Conservation (phyloP, 2,888 invertebrate genomes). For the Mimas tiliae region DNA sequence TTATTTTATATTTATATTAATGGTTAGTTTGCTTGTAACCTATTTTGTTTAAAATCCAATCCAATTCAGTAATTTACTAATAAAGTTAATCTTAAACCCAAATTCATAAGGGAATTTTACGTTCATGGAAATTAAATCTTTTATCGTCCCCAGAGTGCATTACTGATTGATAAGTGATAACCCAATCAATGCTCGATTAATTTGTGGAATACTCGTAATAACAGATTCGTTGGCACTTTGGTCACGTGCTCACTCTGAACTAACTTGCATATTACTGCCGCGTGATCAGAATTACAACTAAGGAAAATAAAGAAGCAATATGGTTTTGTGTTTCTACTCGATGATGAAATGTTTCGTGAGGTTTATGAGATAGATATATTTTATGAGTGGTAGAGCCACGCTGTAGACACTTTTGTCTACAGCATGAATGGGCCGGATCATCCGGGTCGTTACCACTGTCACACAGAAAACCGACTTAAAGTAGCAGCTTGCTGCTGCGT, state of each 20-base stretch:
- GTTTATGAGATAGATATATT: background rate
- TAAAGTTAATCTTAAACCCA: no score
- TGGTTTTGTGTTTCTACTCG: background rate
- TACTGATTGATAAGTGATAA: background rate
- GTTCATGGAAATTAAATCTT: background rate
- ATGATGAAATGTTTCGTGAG: background rate
- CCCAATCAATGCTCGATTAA: background rate
- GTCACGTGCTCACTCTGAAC: conserved; percentile 26
- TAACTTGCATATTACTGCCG: conserved; percentile 24
- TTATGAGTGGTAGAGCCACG: no score
- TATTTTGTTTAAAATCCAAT: no score
- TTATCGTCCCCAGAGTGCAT: background rate
- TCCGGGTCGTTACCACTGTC: no score
- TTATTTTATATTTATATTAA: no score
- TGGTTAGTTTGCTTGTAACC: no score
- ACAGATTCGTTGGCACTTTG: background rate
- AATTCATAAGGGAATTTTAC: background rate
- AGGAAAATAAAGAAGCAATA: background rate
- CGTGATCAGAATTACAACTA: conserved; percentile 2
- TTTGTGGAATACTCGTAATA: background rate
- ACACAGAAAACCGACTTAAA: no score
- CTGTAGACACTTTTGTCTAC: no score
- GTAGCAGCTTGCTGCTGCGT: no score
- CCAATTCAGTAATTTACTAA: no score
- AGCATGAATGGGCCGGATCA: no score